phyloP scores from a whole-genome alignment of 2,797 vertebrate species.

The Girardinus metallicus region DNA sequence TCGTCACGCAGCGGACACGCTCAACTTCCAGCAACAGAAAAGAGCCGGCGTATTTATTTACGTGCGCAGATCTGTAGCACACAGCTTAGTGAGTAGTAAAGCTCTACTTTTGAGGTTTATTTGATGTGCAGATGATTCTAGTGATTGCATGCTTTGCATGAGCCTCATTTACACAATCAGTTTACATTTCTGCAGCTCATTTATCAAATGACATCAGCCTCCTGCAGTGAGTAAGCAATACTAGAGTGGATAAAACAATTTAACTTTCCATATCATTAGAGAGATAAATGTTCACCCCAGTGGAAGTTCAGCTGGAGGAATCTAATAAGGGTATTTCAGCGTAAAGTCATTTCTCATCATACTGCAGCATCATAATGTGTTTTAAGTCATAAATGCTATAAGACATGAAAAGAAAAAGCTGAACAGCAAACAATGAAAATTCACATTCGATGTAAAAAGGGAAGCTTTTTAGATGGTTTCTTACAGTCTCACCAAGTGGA shows the following conservation, averaged over 20 bases:
- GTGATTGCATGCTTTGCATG: conserved; percentile 26
- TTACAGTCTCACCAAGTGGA: not conserved
- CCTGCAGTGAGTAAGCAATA: conserved; percentile 39
- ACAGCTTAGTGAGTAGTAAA: not conserved
- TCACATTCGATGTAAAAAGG: not conserved
- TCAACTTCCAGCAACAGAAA: not conserved
- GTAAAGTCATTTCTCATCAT: conserved; percentile 18
- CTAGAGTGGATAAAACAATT: conserved; percentile 34
- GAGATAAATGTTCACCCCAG: conserved; percentile 46
- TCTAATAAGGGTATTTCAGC: conserved; percentile 28
- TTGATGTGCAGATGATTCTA: not conserved
- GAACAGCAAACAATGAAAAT: conserved; percentile 12
- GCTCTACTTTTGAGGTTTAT: not conserved
- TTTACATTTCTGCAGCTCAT: conserved; percentile 30
- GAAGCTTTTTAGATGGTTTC: not conserved
- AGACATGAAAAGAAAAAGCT: not conserved
- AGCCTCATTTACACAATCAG: conserved; percentile 17
- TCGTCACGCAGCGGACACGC: not conserved
- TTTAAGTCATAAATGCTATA: conserved; percentile 20
- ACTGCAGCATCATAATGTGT: conserved; percentile 13
- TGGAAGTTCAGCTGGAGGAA: conserved; percentile 31
- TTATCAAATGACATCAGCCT: conserved; percentile 40
- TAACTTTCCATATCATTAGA: conserved; percentile 41
- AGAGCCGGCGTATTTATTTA: not conserved
- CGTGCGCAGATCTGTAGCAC: not conserved